Conservation (phyloP, 1,140 invertebrate species). For the Cepaea nemoralis region DNA sequence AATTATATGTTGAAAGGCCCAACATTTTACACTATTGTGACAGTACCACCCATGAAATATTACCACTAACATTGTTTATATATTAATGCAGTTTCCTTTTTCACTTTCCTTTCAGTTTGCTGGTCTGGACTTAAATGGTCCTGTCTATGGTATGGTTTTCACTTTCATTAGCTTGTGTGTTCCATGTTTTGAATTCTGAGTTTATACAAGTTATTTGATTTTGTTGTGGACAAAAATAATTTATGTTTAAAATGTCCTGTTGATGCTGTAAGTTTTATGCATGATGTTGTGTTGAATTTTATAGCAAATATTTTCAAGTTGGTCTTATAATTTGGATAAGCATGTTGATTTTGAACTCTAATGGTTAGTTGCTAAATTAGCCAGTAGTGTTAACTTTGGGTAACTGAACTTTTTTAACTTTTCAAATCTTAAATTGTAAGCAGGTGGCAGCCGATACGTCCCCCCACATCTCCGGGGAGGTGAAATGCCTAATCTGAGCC, state of each 20-base stretch:
- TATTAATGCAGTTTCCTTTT: too few relatives aligned
- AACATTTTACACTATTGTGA: too few relatives aligned
- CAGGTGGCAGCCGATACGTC: constrained; percentile 76
- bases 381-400: not conserved
- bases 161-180: not conserved
- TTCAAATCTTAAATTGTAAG: constrained; percentile 36
- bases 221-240: too few relatives aligned
- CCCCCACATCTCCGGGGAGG: constrained; percentile 82
- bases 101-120: constrained; percentile 83
- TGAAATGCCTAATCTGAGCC: constrained; percentile 46
- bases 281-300: too few relatives aligned
- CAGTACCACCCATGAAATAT: too few relatives aligned
- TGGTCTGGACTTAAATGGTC: constrained; percentile 96
- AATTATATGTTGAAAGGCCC: too few relatives aligned
- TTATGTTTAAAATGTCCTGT: too few relatives aligned
- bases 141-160: constrained; percentile 69
- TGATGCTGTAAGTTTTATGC: not conserved
- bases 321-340: not conserved
- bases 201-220: not conserved
- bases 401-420: constrained; percentile 23
- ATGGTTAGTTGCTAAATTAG: not conserved
- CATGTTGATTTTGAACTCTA: not conserved
- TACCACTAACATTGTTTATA: too few relatives aligned
- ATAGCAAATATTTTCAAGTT: not conserved
- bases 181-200: not conserved